A percentile compares a stretch with the other conserved stretches of the same genome.
Conservation (phyloP, 2,797 vertebrate genomes). For the Haliaeetus albicilla region DNA sequence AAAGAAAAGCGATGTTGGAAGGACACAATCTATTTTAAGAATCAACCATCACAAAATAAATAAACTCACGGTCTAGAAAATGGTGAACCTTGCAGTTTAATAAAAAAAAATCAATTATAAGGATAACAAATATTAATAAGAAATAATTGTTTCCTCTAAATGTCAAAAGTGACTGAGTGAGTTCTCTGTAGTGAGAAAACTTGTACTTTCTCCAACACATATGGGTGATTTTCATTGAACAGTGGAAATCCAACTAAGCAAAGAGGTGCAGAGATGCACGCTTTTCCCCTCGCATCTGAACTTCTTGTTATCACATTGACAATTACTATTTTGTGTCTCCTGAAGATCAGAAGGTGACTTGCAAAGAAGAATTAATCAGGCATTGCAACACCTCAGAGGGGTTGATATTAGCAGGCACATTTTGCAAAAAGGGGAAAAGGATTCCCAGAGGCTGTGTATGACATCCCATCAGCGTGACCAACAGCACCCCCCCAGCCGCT, state of each 20-base stretch:
- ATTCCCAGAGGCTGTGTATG: background rate
- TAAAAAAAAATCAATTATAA: background rate
- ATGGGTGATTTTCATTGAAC: background rate
- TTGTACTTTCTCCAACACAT: background rate
- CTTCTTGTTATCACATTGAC: background rate
- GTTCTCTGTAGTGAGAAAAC: background rate
- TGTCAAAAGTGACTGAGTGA: background rate
- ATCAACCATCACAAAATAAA: background rate
- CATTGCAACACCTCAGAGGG: background rate
- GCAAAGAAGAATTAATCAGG: background rate
- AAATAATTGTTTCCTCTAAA: background rate
- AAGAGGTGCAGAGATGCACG: background rate
- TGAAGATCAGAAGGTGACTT: slow-evolving; percentile 1
- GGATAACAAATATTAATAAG: background rate
- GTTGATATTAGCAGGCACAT: background rate
- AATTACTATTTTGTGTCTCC: background rate
- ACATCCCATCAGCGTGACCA: accelerated
- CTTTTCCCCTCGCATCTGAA: background rate
- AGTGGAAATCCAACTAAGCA: background rate
- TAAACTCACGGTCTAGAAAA: background rate
- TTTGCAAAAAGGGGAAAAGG: background rate
- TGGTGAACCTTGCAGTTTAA: background rate
- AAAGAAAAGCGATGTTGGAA: background rate
- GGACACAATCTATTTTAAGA: background rate
- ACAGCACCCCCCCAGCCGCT: background rate